Evolutionary conservation across 2,113 vertebrate genomes (phyloP), one percentile per base, ranked within the genome.

Genomic region (Sterna hirundo): DNA sequence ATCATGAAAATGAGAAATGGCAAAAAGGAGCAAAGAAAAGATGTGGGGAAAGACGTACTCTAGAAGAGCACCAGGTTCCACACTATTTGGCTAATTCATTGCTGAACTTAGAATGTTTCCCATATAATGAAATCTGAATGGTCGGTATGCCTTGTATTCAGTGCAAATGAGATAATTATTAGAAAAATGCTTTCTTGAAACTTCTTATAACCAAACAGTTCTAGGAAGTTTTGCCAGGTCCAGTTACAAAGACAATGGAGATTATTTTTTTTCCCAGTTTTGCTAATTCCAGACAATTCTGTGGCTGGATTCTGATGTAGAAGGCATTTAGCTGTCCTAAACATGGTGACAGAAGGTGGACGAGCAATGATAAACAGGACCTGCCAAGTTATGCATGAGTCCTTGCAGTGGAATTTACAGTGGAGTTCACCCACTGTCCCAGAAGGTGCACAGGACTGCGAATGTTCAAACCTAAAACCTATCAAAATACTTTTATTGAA

Each of bases 231-330:
- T 90, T 96, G 86, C 94, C 97, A 97, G 96, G 85, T 97, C 72
- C 32, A 83, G 70, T 95, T 93, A 58, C 54, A 93, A 95, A 95
- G 77, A 95, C 95, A 97, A 96, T 95, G 55, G 82, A 76, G 78
- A 91, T 69, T 29, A 58, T 40, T 66, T 49, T 54, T 77, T 60
- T 9, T 3, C 46, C 51, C n/a, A 62, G 75, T 90, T 97, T 65
- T 95, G 40, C 78, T 95, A 94, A 95, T 95, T 96, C 95, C 96
- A 95, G 86, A 95, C 83, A 93, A 91, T 93, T 95, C 96, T 95
- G 93, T 95, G 94, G 88, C 86, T 94, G 12, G 54, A 86, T 91
- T 95, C 83, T 91, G 86, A 76, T 87, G 78, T 3, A 77, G 76
- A 96, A 89, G 55, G 54, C 91, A 94, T 95, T 93, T 87, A 93